Conservation (phyloP, 53 echinoderm and acorn worm genomes). For the Paracentrotus lividus region DNA sequence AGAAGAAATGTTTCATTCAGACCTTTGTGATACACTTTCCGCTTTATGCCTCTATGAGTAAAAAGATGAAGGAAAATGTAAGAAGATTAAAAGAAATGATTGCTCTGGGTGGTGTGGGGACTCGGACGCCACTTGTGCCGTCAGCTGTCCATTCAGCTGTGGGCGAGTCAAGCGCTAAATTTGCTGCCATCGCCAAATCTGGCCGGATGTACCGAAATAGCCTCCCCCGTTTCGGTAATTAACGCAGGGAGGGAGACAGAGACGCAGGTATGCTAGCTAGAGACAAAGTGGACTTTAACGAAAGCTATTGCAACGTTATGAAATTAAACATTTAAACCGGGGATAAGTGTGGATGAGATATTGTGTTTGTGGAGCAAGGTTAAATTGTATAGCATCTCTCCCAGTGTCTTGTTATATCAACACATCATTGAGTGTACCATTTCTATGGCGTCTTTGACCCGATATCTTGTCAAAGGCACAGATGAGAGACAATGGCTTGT, state of each 20-base stretch:
- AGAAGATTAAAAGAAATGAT: background rate
- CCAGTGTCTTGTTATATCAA: background rate
- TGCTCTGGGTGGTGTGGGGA: background rate
- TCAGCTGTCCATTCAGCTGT: constrained; percentile 47
- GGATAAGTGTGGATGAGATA: background rate
- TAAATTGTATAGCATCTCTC: background rate
- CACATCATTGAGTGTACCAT: background rate
- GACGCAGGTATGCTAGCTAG: background rate
- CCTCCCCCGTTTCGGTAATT: constrained; percentile 45
- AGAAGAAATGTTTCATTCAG: too few relatives aligned
- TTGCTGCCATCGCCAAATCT: constrained; percentile 13
- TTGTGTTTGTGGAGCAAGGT: constrained; percentile 8
- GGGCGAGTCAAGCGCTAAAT: constrained; percentile 35
- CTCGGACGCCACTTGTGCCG: constrained; percentile 46
- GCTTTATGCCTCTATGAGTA: too few relatives aligned
- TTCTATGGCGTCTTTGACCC: background rate
- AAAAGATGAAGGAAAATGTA: too few relatives aligned
- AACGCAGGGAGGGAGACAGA: background rate
- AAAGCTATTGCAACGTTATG: constrained; percentile 6
- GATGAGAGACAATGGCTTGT: background rate
- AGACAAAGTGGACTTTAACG: constrained; percentile 12
- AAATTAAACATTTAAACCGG: constrained; percentile 20
- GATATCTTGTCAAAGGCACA: background rate
- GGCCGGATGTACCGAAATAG: constrained; percentile 59
- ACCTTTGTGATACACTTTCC: too few relatives aligned